Base-by-base conservation (phyloP, 2,113 vertebrate species). In the Eublepharis macularius region DNA sequence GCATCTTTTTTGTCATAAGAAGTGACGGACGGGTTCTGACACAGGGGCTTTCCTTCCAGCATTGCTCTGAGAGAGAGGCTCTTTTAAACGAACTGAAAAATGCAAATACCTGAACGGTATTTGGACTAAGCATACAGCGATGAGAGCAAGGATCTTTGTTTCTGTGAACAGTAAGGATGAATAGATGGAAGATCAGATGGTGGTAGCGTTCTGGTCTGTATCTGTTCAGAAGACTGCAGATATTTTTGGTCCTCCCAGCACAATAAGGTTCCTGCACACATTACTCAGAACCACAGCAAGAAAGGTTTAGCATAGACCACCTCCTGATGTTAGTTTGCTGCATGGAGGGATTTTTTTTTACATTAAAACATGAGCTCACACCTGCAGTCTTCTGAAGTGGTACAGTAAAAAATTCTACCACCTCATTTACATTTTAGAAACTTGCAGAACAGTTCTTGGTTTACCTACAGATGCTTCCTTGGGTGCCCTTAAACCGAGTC, bases 401-500 rank as follows among this genome's bases (percentile, higher is more conserved):
- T 74, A 7, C 1, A 11, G 26, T 10, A 21, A 36, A 81, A 4
- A 21, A 60, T 82, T 73, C 32, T 29, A n/a, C 16, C 39, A 21
- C 39, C 39, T 29, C 32, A 65, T 66, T 66, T 43, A 5, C 68
- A 19, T 29, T 29, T 63, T 29, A 29, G 60, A 29, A 47, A 29
- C 21, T 85, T 57, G 21, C 16, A 16, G 34, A 49, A 36, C 72
- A 51, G 4, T 32, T 63, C 51, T 19, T 77, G 21, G 32, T 80
- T 34, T n/a, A 63, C 21, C 39, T 54, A 43, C 29, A 26, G 5
- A 6, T 43, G 47, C 21, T 39, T 57, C 43, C 24, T 21, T 39
- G 51, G 17, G 19, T 77, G 80, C 36, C 63, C 57, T 69, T 11
- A 34, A 0, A 6, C 32, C 0, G 5, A 17, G 9, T 21, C 69